Evolutionary conservation across 2,797 vertebrate genomes (phyloP).

Genomic region (Pseudopleuronectes americanus): DNA sequence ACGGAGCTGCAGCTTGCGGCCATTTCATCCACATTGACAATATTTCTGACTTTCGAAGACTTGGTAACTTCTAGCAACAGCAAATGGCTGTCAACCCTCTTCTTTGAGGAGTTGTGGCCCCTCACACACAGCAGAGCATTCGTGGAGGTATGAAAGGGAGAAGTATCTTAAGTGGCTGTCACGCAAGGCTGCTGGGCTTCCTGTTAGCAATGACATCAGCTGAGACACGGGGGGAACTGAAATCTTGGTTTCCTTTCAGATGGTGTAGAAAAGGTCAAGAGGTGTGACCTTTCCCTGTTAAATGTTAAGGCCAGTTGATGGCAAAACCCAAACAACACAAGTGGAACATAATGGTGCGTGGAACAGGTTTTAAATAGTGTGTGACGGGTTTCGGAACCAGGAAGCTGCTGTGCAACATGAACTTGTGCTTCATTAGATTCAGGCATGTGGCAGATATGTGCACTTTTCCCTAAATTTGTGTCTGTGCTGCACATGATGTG

Average conservation of each 20-base stretch:
- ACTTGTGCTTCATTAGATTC: neutral
- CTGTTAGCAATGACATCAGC: slow-evolving; percentile 20
- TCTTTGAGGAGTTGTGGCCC: neutral
- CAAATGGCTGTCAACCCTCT: neutral
- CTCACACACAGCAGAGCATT: no score
- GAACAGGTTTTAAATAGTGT: neutral
- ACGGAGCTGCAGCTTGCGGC: neutral
- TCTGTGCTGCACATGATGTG: no score
- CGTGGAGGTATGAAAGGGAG: neutral
- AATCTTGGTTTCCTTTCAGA: slow-evolving; percentile 15
- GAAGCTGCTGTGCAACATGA: neutral
- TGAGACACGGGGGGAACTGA: slow-evolving; percentile 12
- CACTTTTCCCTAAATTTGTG: no score
- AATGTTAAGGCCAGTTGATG: slow-evolving; percentile 7
- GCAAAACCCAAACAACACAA: slow-evolving; percentile 1
- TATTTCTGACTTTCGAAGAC: neutral
- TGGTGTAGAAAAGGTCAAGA: neutral
- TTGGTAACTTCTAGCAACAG: neutral
- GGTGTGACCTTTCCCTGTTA: no score
- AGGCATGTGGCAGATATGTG: neutral
- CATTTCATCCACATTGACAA: neutral
- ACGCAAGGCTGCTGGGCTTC: slow-evolving; percentile 9
- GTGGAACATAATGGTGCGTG: neutral
- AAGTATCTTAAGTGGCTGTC: slow-evolving; percentile 15
- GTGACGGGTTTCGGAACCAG: neutral